Evolutionary conservation across 2,113 vertebrate species (phyloP).

Genomic region (Delphinus delphis): DNA sequence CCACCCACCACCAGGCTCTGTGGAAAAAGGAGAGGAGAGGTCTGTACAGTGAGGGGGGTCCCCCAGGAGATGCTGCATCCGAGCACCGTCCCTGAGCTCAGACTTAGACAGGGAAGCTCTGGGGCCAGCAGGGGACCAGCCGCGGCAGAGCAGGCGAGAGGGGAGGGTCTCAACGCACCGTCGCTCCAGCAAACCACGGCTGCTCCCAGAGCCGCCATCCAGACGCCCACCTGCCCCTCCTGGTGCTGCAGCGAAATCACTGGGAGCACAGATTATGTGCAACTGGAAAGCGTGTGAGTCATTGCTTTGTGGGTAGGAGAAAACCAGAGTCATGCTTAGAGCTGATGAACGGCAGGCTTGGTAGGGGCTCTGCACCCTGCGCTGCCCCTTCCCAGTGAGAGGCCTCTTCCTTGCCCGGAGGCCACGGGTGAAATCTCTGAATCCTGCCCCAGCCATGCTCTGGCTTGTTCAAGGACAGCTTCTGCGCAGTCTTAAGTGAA

Average conservation of each 20-base stretch:
- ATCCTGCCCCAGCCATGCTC: accelerated
- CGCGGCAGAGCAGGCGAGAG: accelerated
- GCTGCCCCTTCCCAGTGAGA: neutral
- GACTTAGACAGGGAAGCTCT: accelerated
- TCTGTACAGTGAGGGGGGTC: neutral
- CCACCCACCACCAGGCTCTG: accelerated
- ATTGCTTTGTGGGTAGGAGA: constrained; percentile 66
- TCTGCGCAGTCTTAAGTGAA: accelerated
- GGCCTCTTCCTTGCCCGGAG: neutral
- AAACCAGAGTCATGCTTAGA: constrained; percentile 41
- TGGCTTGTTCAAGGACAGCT: neutral
- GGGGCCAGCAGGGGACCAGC: too few relatives aligned
- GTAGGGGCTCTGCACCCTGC: neutral
- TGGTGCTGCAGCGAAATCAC: neutral
- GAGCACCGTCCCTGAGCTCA: neutral
- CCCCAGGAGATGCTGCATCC: accelerated
- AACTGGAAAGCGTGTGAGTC: neutral
- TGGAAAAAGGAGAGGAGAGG: neutral
- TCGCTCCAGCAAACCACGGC: too few relatives aligned
- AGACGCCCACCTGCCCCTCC: constrained; percentile 20
- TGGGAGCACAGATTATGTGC: neutral
- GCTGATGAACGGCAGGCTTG: constrained; percentile 25
- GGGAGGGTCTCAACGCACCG: neutral
- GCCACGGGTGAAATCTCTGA: neutral
- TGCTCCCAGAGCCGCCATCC: neutral